Evolutionary conservation across 2,888 invertebrate species (phyloP), one percentile per base, ranked within the genome.

Genomic region (Torymus tubicola): DNA sequence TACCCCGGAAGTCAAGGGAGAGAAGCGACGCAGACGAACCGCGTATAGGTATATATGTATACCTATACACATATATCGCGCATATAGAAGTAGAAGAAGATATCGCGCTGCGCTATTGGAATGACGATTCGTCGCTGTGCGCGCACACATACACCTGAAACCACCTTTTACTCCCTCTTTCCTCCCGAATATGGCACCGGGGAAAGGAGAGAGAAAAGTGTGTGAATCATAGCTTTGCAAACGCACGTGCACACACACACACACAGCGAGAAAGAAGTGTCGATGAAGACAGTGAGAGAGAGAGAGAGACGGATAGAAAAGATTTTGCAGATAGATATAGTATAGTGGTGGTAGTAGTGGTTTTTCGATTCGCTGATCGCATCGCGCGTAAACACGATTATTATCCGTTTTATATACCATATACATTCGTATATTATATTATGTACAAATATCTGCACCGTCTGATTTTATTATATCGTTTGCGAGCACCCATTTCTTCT

Each of bases 21-120:
- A 42, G 42, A 42, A 42, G 8, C 42, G 42, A 42, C 42, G 42
- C 42, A 42, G 42, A 42, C 42, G 42, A 42, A 8, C 10, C 42
- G 42, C 42, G 42, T 42, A 42, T 42, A 42, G 5, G 8, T 42
- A 42, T 8, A 8, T 42, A 42, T 42, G 21, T 21, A 21, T 21
- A 21, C 21, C 21, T 21, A 21, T 21, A 53, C 11, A 52, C 18
- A 14, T 55, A 53, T 8, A 13, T 24, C 14, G 42, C 64, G 42
- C 8, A 11, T 70, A 42, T 60, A 58, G 70, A 18, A 70, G 50
- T 63, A 72, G 71, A 63, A 61, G 64, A 73, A 63, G 31, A 73
- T 63, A 73, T 73, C 73, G 64, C 63, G 63, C n/a, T n/a, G n/a
- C 72, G 61, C 52, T 55, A 42, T 18, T 73, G 73, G 73, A 73